Evolutionary conservation across 2,888 invertebrate genomes (phyloP).

Genomic region (Tachina grossa): DNA sequence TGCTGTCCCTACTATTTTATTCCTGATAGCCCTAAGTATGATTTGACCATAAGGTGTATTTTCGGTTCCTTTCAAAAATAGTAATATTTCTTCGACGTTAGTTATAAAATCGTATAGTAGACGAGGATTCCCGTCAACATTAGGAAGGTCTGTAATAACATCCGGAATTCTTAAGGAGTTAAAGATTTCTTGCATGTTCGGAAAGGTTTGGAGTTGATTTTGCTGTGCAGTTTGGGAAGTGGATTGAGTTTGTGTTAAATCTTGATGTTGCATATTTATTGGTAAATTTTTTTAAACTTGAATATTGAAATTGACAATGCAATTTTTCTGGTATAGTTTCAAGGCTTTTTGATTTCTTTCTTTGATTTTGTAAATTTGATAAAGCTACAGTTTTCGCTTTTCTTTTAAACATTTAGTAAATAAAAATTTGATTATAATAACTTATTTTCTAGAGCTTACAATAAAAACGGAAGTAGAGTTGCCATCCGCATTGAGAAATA

Average conservation of each 20-base stretch:
- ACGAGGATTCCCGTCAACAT: constrained; percentile 64
- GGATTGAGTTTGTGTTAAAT: no score
- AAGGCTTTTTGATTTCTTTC: no score
- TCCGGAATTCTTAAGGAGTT: constrained; percentile 51
- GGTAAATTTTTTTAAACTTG: no score
- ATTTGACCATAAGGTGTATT: no score
- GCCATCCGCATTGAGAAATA: no score
- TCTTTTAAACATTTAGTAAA: constrained; percentile 18
- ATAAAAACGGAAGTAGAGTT: no score
- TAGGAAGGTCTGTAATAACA: constrained; percentile 63
- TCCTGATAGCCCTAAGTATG: no score
- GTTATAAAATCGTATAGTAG: constrained; percentile 64
- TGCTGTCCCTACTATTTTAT: no score
- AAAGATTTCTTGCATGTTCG: constrained; percentile 25
- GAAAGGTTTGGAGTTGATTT: constrained; percentile 39
- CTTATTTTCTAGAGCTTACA: constrained; percentile 24
- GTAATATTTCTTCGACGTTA: constrained; percentile 70
- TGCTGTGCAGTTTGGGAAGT: no score
- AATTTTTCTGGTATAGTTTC: no score
- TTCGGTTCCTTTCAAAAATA: constrained; percentile 51
- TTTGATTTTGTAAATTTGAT: constrained; percentile 19
- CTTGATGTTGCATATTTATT: no score
- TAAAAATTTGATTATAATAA: not conserved
- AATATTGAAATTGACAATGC: no score
- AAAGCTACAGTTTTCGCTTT: constrained; percentile 13